A percentile compares a stretch with the other conserved stretches of the same genome.
Conservation (phyloP, 2,888 invertebrate genomes). For the Stratiomys singularior region DNA sequence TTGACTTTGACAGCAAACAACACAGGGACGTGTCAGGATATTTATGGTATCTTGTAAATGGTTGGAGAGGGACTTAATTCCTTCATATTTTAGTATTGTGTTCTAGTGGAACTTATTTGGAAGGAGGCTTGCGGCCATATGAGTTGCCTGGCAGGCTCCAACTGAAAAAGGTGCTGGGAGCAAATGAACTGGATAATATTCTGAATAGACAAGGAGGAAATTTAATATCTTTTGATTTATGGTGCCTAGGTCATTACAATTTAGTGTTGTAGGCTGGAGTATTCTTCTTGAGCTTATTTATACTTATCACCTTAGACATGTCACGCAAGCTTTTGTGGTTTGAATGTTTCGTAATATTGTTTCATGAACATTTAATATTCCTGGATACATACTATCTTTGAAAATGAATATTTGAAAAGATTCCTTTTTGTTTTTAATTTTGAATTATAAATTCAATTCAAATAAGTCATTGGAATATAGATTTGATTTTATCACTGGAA, state of each 20-base stretch:
- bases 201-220: background rate
- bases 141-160: background rate
- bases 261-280: background rate
- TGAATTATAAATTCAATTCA: background rate
- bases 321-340: background rate
- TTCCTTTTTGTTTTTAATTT: background rate
- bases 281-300: too few species aligned
- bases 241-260: constrained; percentile 11
- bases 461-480: background rate
- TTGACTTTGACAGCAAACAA: constrained; percentile 37
- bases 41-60: constrained; percentile 34
- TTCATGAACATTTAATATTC: background rate
- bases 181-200: background rate
- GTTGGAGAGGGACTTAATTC: constrained; percentile 28
- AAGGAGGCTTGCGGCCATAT: constrained; percentile 10
- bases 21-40: constrained; percentile 28
- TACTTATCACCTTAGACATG: too few species aligned
- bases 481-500: too few species aligned
- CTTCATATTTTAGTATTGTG: constrained; percentile 12
- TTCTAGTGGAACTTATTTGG: background rate
- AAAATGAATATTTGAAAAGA: background rate
- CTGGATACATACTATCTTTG: background rate
- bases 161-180: background rate
- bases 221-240: constrained; percentile 36
- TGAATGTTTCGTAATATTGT: background rate